Evolutionary conservation across 2,888 invertebrate genomes (phyloP).

Genomic region (Entomobrya proxima): DNA sequence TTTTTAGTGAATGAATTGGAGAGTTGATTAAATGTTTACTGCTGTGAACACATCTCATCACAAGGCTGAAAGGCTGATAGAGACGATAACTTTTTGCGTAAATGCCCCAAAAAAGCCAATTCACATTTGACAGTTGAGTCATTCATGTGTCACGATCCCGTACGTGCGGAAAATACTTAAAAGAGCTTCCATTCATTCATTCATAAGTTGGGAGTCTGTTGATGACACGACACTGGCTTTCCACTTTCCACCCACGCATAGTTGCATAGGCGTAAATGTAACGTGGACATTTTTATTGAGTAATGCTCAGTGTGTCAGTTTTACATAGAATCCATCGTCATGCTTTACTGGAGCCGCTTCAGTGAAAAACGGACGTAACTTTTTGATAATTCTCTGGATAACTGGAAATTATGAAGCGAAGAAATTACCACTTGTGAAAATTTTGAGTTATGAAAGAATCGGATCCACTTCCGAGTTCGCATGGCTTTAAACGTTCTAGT

Average conservation of each 20-base stretch:
- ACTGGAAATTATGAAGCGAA: background rate
- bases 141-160: conserved; percentile 14
- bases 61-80: no score
- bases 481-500: background rate
- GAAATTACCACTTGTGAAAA: background rate
- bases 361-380: no score
- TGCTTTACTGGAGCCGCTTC: no score
- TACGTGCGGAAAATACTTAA: conserved; percentile 1
- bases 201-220: no score
- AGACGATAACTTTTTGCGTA: background rate
- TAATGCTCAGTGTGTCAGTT: no score
- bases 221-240: background rate
- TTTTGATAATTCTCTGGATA: no score
- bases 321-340: no score
- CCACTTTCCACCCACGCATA: conserved; percentile 25
- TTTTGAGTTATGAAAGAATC: conserved; percentile 22
- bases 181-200: background rate
- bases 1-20: no score
- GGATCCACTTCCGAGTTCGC: conserved; percentile 25
- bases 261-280: background rate
- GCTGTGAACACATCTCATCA: no score
- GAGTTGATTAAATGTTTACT: no score
- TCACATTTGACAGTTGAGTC: conserved; percentile 15
- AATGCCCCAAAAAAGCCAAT: background rate
- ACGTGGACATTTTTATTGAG: background rate